Evolutionary conservation across 2,888 invertebrate genomes (phyloP), one percentile per base, ranked within the genome.

Genomic region (Endomychus coccineus): DNA sequence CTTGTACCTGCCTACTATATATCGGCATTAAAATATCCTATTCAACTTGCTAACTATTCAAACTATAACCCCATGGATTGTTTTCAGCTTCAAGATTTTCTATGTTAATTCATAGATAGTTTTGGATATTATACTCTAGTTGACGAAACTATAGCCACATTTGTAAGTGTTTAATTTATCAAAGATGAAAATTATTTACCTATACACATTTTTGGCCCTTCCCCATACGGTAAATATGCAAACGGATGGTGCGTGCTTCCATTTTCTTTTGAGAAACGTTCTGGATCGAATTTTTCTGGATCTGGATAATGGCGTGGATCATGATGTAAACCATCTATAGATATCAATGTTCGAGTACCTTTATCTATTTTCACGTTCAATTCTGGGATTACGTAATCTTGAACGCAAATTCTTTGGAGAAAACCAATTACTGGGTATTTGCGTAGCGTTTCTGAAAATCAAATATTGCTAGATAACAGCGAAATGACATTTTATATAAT

Each of bases 211-310:
- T 39, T 28, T 14, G 43, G 43, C 12, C 43, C 43, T 23, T 43
- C 43, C 7, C 43, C 43, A 16, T 34, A 43, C 7, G 43, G 39
- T 7, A 43, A 7, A 21, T 43, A 40, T 10, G 40, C 23, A 23
- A 27, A 30, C 11, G 43, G 37, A 22, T 30, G 31, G 11, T 27
- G 34, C n/a, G 16, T 22, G 9, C n/a, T 23, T 16, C 14, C 30
- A 32, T 43, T 43, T 24, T 43, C 43, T n/a, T 33, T 25, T 6
- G 37, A 37, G 32, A 43, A 43, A 27, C 43, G 29, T 19, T 40
- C 43, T 4, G 43, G 43, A 27, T 40, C 37, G 19, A 43, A 43
- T 21, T 28, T 34, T 14, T 40, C 36, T 14, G 43, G 43, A 27
- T 43, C 28, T 9, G 43, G 27, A 34, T 30, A 43, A 37, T 37